Base-by-base conservation (phyloP, 2,888 invertebrate species). In the Agonum fuliginosum region DNA sequence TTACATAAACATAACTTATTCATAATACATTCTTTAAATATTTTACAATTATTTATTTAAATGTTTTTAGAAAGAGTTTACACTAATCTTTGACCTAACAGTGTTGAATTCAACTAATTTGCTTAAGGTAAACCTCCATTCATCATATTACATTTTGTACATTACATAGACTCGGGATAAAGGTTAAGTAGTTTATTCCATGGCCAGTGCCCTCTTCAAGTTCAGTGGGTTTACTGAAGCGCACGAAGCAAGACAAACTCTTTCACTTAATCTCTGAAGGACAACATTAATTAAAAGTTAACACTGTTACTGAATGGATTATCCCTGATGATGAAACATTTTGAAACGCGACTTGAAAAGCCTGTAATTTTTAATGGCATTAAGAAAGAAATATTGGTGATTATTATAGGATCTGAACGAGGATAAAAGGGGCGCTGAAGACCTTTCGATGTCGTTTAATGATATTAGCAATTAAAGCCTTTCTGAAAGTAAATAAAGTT, bases 201-300 rank as follows among this genome's bases (percentile, higher is more conserved):
- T 37, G 22, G 54, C 3, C 20, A 20, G 3, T 12, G 4, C 37
- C 1, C n/a, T n/a, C n/a, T n/a, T n/a, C n/a, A n/a, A n/a, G n/a
- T n/a, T n/a, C n/a, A n/a, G n/a, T n/a, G 17, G 46, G 46, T 12
- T 62, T 27, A 30, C 30, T 30, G 30, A 10, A 62, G 58, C 58
- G 58, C 30, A 30, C 3, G 30, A 30, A 3, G 30, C 8, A 30
- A 14, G 14, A 62, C 19, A 30, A 62, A 62, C 69, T 41, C 43
- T 43, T 69, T 14, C 46, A 12, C 22, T 69, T 69, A 46, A 69
- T 69, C 69, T 22, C 43, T 14, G 46, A 69, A 69, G 69, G 41
- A 69, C 43, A 46, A 69, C 69, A 69, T 69, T 69, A 69, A 69
- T 69, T 69, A 69, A 69, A 46, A 69, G 46, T 69, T 69, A 69